phyloP scores from a whole-genome alignment of 2,113 vertebrate genomes.

The Lota lota region DNA sequence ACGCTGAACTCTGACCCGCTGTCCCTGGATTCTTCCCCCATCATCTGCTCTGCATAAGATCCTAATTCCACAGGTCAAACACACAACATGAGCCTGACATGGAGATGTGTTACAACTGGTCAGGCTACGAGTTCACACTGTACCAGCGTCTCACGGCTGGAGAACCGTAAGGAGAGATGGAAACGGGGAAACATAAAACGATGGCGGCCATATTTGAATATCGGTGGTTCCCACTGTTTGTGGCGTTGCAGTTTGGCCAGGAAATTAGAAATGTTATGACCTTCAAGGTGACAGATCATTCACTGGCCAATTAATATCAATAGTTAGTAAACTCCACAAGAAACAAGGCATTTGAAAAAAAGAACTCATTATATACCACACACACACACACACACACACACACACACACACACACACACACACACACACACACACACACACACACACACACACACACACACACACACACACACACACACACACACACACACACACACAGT shows the following conservation, averaged over 20 bases:
- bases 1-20: background rate
- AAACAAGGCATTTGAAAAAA: constrained; percentile 10
- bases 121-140: background rate
- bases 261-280: background rate
- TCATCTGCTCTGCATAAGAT: background rate
- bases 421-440: background rate
- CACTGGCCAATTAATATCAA: background rate
- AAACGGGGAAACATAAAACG: no score
- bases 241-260: background rate
- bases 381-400: background rate
- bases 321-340: background rate
- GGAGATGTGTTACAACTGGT: background rate
- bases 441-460: constrained; percentile 29
- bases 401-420: background rate
- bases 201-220: no score
- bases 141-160: no score
- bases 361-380: constrained; percentile 15
- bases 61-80: background rate
- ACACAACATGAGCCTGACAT: background rate
- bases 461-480: background rate
- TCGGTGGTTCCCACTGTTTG: background rate
- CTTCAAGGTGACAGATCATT: background rate
- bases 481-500: constrained; percentile 10
- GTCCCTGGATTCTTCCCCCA: background rate
- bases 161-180: no score